A percentile compares a stretch with the other conserved stretches of the same genome.
Evolutionary conservation across 2,797 vertebrate species (phyloP).

Genomic region (Alcedo quadribrachys): DNA sequence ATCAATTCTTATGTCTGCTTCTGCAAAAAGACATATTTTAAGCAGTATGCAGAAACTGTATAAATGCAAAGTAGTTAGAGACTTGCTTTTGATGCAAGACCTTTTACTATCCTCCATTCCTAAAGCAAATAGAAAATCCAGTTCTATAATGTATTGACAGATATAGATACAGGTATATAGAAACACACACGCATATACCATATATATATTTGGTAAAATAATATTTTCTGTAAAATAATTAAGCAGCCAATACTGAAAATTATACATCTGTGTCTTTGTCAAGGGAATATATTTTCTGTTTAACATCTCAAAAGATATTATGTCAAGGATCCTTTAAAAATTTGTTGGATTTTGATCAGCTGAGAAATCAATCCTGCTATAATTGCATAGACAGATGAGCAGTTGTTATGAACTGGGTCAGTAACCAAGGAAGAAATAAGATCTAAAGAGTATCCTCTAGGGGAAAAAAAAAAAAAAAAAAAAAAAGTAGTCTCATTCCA

Average conservation of each 20-base stretch:
- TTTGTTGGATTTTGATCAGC: background rate
- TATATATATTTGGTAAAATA: background rate
- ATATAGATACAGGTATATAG: background rate
- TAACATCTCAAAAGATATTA: background rate
- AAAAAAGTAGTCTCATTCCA: background rate
- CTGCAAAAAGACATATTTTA: background rate
- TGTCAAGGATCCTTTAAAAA: background rate
- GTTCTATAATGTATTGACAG: background rate
- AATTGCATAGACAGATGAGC: slow-evolving; percentile 38
- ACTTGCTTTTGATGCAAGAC: background rate
- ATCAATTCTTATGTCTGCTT: background rate
- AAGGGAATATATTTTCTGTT: background rate
- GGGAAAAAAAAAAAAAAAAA: background rate
- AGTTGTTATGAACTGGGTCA: slow-evolving; percentile 26
- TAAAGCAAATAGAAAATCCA: background rate
- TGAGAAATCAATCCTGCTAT: slow-evolving; percentile 20
- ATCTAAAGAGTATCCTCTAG: background rate
- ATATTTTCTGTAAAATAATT: background rate
- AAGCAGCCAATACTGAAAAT: background rate
- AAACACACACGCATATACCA: background rate
- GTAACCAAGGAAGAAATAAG: slow-evolving; percentile 24
- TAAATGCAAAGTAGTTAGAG: background rate
- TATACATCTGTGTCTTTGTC: background rate
- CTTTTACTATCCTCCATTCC: background rate
- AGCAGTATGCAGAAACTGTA: background rate